Evolutionary conservation across 2,888 invertebrate genomes (phyloP).

Genomic region (Macrosiphum euphorbiae): DNA sequence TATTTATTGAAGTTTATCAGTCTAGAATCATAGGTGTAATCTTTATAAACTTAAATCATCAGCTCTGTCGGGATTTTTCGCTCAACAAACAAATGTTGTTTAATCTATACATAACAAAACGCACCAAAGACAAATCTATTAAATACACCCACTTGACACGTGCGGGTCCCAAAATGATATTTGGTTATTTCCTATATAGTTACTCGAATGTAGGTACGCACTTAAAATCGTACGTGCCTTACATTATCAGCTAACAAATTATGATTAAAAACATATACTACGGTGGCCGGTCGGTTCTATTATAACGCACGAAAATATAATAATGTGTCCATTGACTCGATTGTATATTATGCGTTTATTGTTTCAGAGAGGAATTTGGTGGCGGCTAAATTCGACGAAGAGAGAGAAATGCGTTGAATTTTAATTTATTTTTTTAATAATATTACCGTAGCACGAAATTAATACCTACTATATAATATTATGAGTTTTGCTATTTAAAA

Average conservation of each 20-base stretch:
- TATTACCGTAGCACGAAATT: conserved; percentile 40
- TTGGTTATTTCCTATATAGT: not conserved
- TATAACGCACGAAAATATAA: not conserved
- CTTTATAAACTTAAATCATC: not conserved
- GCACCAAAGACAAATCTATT: not conserved
- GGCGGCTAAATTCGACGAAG: conserved; percentile 45
- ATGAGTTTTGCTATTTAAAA: conserved; percentile 37
- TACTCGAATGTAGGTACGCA: not conserved
- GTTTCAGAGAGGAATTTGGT: conserved; percentile 53
- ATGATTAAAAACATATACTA: not conserved
- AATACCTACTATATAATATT: conserved; percentile 21
- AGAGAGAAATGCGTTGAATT: conserved; percentile 55
- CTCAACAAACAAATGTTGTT: not conserved
- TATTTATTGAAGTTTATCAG: not conserved
- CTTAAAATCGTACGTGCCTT: not conserved
- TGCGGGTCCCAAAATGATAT: not conserved
- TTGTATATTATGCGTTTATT: not conserved
- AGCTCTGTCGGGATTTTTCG: not conserved
- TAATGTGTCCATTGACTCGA: not conserved
- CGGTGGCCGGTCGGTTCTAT: not conserved
- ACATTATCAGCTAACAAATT: not conserved
- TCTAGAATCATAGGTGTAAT: not conserved
- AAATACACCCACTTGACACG: not conserved
- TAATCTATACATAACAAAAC: not conserved
- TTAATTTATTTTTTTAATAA: conserved; percentile 23